These are phyloP conservation scores for Gyrodactylus salaris DNA, from an alignment of 1,140 invertebrate species.

Conservation along the genomic window DNA sequence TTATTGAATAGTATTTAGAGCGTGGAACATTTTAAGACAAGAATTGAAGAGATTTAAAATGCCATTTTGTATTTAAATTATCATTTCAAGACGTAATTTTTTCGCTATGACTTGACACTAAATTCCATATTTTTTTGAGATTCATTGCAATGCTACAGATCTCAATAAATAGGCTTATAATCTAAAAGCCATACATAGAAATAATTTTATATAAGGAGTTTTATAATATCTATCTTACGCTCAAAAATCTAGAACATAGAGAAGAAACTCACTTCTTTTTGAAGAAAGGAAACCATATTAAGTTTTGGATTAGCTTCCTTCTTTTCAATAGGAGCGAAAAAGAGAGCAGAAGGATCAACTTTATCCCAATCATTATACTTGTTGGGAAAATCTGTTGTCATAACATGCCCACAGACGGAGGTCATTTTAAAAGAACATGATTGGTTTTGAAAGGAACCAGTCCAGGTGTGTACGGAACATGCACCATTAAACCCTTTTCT, in stretches of 20 bases:
- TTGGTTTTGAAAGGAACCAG: slow-evolving; percentile 29
- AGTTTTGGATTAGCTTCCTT: slow-evolving; percentile 77
- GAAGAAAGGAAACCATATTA: slow-evolving; percentile 57
- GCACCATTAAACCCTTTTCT: slow-evolving; percentile 63
- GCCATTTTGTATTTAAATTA: too few species aligned
- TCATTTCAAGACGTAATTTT: too few species aligned
- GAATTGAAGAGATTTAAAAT: too few species aligned
- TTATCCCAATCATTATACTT: slow-evolving; percentile 95
- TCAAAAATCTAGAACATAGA: slow-evolving; percentile 4
- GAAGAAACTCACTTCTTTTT: slow-evolving; percentile 35
- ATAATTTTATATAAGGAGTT: too few species aligned
- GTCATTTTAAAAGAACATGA: slow-evolving; percentile 59
- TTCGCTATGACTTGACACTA: too few species aligned
- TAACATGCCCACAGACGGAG: slow-evolving; percentile 87
- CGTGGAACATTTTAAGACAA: too few species aligned
- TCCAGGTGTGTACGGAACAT: slow-evolving; percentile 70
- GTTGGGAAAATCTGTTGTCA: slow-evolving; percentile 49
- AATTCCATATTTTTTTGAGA: too few species aligned
- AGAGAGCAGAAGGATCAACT: slow-evolving; percentile 42
- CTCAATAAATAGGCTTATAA: too few species aligned
- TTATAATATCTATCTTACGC: slow-evolving; percentile 9
- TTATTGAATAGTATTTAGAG: too few species aligned
- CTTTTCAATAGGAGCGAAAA: slow-evolving; percentile 49
- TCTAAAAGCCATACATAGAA: too few species aligned
- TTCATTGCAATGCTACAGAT: too few species aligned